These are phyloP conservation scores for Syngnathus floridae DNA, from an alignment of 2,113 vertebrate genomes.

Conservation along the genomic window DNA sequence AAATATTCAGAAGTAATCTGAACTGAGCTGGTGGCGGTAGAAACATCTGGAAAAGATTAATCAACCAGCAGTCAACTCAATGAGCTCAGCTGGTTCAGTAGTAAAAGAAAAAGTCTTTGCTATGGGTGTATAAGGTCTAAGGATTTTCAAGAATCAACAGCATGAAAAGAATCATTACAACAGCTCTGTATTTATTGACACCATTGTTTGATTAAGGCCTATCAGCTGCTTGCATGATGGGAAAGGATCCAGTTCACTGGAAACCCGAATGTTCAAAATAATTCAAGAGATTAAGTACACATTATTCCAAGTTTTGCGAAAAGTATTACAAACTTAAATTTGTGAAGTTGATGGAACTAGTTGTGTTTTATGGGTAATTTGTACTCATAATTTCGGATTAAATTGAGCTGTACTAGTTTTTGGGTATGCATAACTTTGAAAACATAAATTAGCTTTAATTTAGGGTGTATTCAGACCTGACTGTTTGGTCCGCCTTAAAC, in stretches of 20 bases:
- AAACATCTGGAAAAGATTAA: slow-evolving; percentile 7
- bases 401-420: too few species aligned
- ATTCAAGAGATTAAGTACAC: too few species aligned
- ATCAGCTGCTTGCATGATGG: too few species aligned
- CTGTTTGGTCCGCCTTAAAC: too few species aligned
- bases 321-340: too few species aligned
- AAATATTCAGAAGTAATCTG: not conserved
- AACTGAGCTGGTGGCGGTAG: not conserved
- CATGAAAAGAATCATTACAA: not conserved
- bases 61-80: slow-evolving; percentile 2
- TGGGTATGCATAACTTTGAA: too few species aligned
- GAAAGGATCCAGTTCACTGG: slow-evolving; percentile 4
- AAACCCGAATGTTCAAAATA: slow-evolving; percentile 7
- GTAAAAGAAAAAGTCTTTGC: not conserved
- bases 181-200: not conserved
- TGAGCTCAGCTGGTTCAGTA: slow-evolving; percentile 4
- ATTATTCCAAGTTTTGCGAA: too few species aligned
- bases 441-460: too few species aligned
- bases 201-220: not conserved
- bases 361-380: too few species aligned
- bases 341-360: too few species aligned
- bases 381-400: too few species aligned
- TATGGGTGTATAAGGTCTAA: not conserved
- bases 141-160: not conserved
- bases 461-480: too few species aligned